Percentiles rank a stretch among this genome's conserved stretches.
These are phyloP conservation scores for Stenodera caucasica DNA, from an alignment of 2,888 invertebrate species.

Conservation along the genomic window DNA sequence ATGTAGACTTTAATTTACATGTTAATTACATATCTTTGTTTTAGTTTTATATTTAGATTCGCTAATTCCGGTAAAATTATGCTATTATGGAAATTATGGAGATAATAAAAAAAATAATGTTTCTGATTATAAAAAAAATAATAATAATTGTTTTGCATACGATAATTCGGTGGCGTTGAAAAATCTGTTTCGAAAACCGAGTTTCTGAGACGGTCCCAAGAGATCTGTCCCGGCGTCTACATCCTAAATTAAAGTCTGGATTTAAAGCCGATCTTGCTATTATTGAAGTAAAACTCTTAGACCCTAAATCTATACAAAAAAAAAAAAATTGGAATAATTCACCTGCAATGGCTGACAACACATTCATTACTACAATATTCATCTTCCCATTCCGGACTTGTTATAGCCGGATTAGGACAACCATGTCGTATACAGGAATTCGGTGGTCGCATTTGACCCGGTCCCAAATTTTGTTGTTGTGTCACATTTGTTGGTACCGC, in stretches of 20 bases:
- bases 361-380: slow-evolving; percentile 98
- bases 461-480: slow-evolving; percentile 55
- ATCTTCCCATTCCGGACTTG: slow-evolving; percentile 94
- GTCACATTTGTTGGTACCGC: slow-evolving; percentile 56
- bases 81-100: neutral
- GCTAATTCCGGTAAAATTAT: neutral
- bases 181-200: too few species aligned
- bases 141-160: neutral
- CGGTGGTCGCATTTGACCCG: slow-evolving; percentile 50
- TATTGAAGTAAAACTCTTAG: too few species aligned
- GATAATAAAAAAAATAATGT: neutral
- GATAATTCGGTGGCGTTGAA: too few species aligned
- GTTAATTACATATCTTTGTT: neutral
- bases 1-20: neutral
- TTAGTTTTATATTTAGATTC: neutral
- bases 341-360: slow-evolving; percentile 94
- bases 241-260: too few species aligned
- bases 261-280: too few species aligned
- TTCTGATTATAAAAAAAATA: neutral
- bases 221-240: too few species aligned
- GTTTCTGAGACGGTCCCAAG: too few species aligned
- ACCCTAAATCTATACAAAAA: too few species aligned
- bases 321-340: slow-evolving; percentile 43
- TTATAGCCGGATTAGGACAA: slow-evolving; percentile 87
- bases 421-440: slow-evolving; percentile 83